phyloP scores from a whole-genome alignment of 1,140 invertebrate species.

The Trichoplusia ni region DNA sequence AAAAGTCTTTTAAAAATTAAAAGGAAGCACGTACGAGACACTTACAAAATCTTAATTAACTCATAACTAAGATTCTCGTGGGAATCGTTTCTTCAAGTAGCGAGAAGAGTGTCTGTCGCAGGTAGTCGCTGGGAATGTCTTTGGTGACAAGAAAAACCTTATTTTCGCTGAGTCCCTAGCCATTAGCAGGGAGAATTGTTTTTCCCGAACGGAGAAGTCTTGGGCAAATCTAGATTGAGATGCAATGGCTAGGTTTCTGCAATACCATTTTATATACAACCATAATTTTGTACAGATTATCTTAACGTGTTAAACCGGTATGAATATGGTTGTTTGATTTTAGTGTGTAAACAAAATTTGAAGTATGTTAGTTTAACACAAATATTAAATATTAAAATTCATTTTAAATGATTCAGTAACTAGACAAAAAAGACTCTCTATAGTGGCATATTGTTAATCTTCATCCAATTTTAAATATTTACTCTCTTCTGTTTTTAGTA shows the following conservation, averaged over 20 bases:
- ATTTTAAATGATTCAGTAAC: too few relatives aligned
- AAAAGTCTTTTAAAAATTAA: neutral
- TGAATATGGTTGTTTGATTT: too few relatives aligned
- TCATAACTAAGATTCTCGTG: constrained; percentile 17
- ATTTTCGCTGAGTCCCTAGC: constrained; percentile 52
- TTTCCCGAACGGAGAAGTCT: constrained; percentile 55
- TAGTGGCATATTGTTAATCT: too few relatives aligned
- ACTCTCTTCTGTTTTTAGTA: too few relatives aligned
- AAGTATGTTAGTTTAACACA: too few relatives aligned
- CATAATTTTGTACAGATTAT: too few relatives aligned
- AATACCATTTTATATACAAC: too few relatives aligned
- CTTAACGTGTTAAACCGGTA: too few relatives aligned
- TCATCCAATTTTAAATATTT: too few relatives aligned
- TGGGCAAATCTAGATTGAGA: constrained; percentile 59
- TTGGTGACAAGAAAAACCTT: constrained; percentile 43
- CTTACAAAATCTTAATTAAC: constrained; percentile 20
- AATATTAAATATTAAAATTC: too few relatives aligned
- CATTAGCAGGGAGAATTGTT: constrained; percentile 62
- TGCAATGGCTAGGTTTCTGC: constrained; percentile 42
- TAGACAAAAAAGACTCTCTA: too few relatives aligned
- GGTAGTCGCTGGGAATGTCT: constrained; percentile 26
- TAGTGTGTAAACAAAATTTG: too few relatives aligned
- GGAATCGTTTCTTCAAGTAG: constrained; percentile 29
- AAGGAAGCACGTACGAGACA: neutral
- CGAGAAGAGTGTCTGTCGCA: constrained; percentile 24